These are phyloP conservation scores for Aramus guarauna DNA, from an alignment of 2,113 vertebrate genomes.

Conservation along the genomic window DNA sequence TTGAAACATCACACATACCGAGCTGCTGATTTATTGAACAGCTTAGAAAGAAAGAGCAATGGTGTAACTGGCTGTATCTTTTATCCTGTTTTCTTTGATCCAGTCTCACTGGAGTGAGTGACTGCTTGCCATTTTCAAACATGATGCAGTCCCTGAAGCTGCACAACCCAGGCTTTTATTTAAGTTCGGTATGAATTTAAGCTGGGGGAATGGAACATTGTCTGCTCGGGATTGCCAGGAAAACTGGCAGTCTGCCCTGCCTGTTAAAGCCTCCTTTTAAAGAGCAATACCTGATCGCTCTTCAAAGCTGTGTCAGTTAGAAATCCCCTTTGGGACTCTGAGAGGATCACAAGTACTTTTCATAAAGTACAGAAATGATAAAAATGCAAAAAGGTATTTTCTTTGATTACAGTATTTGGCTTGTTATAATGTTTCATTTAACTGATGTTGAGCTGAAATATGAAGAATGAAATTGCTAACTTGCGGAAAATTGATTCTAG, in stretches of 20 bases:
- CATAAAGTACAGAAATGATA: background rate
- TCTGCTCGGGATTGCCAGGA: background rate
- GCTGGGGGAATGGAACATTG: background rate
- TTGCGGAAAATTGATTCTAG: background rate
- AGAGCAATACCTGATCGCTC: background rate
- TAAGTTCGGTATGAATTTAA: background rate
- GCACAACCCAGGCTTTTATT: background rate
- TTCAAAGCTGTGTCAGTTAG: background rate
- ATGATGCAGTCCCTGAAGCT: background rate
- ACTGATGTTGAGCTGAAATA: background rate
- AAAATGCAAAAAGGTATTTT: background rate
- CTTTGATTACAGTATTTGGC: background rate
- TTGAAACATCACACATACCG: rapidly evolving
- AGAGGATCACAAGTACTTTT: background rate
- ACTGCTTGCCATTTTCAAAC: background rate
- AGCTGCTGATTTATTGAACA: background rate
- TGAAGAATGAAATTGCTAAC: background rate
- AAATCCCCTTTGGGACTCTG: background rate
- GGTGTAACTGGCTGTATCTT: background rate
- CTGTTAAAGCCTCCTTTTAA: background rate
- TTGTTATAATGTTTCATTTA: background rate
- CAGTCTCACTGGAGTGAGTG: background rate
- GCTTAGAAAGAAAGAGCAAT: background rate
- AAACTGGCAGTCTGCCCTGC: background rate
- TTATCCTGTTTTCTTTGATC: background rate